Evolutionary conservation across 1,140 invertebrate species (phyloP).

Genomic region (Pogonognathellus flavescens): DNA sequence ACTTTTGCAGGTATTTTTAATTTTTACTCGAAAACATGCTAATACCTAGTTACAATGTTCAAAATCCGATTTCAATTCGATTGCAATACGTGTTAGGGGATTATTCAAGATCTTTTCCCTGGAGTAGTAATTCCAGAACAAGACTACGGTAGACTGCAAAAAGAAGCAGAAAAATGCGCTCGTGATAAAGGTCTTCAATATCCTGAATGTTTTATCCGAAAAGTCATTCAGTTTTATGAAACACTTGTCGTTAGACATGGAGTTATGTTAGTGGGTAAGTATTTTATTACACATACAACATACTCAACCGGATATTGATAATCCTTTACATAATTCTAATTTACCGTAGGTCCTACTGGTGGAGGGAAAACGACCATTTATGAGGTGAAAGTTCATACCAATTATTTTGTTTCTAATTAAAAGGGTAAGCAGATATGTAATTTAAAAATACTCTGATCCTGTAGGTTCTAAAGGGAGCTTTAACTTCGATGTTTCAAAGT

Average conservation of each 20-base stretch:
- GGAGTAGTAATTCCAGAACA: conserved; percentile 82
- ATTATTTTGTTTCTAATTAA: background rate
- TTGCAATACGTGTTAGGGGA: conserved; percentile 75
- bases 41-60: no score
- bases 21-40: no score
- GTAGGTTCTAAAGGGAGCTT: conserved; percentile 78
- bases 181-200: conserved; percentile 75
- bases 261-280: conserved; percentile 88
- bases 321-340: background rate
- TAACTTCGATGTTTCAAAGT: conserved; percentile 75
- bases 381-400: conserved; percentile 3
- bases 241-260: conserved; percentile 94
- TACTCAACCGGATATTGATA: no score
- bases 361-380: conserved; percentile 64
- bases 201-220: conserved; percentile 77
- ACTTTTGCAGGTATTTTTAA: conserved; percentile 75
- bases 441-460: conserved; percentile 60
- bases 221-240: conserved; percentile 89
- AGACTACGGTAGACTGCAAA: conserved; percentile 82
- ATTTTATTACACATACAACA: no score
- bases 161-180: conserved; percentile 74
- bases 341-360: conserved; percentile 74
- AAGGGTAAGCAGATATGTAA: no score
- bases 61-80: no score
- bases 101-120: conserved; percentile 91